Evolutionary conservation across 2,888 invertebrate species (phyloP), one percentile per base, ranked within the genome.

Genomic region (Ormyrus labotus): DNA sequence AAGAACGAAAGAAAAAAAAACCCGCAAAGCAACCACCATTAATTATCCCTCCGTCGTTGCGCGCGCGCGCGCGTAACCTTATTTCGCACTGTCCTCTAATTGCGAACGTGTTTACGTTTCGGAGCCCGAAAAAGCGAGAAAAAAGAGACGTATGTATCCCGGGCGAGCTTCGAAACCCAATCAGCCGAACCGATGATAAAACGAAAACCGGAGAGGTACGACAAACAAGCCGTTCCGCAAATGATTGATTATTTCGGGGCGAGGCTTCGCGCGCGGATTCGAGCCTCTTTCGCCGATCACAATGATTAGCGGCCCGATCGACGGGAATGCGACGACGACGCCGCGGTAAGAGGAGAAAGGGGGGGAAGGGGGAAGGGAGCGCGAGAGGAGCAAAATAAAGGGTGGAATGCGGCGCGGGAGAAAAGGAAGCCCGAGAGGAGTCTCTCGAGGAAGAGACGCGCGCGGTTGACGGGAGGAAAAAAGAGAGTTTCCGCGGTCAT

Each of bases 241-340:
- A 75, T 80, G 71, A 80, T 80, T 80, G 75, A 80, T 80, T 71
- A 71, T 67, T 80, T 75, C 45, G 55, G 74, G 34, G 34, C 34
- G 34, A 34, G 34, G 34, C 34, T 4, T 34, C n/a, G 5, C 11
- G 47, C 9, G 51, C 10, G 19, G 19, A 48, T 65, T 50, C 53
- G 51, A 61, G 48, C 51, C 73, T 69, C 61, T 48, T 69, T 80
- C 34, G 13, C 61, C 51, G 75, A 80, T 75, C 61, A 80, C 80
- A 75, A 71, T 75, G 71, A 80, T 80, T 75, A 80, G 75, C 67
- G 45, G n/a, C 53, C 53, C 63, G 68, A 78, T 78, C 73, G 68
- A 50, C 63, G 58, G 55, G 73, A 73, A 73, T 69, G 51, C 55
- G 10, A 47, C 53, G 10, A 47, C 53, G 58, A 60, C 58, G n/a